phyloP scores from a whole-genome alignment of 2,797 vertebrate genomes.

The Glossophaga mutica region DNA sequence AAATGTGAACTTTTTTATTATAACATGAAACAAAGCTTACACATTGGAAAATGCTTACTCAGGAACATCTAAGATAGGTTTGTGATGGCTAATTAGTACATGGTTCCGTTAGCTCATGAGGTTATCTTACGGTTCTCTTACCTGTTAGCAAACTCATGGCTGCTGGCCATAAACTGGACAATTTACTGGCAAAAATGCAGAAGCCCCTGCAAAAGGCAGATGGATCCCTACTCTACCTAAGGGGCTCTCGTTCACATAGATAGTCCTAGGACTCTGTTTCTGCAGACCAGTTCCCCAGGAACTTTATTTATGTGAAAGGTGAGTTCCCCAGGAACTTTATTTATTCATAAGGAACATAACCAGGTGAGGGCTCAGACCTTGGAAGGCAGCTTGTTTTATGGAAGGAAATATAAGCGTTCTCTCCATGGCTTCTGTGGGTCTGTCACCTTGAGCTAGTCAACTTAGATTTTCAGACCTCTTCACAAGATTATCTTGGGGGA shows the following conservation, averaged over 20 bases:
- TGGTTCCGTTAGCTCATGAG: not conserved
- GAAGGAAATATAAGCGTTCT: not conserved
- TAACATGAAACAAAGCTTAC: not conserved
- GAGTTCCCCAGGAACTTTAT: not conserved
- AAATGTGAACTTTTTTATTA: slow-evolving; percentile 38
- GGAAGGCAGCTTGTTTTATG: not conserved
- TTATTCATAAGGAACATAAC: not conserved
- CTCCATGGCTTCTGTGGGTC: not conserved
- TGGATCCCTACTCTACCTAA: not conserved
- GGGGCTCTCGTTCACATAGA: not conserved
- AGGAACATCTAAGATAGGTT: not conserved
- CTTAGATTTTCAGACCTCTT: slow-evolving; percentile 2
- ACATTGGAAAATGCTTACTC: not conserved
- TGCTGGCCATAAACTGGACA: not conserved
- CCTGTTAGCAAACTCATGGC: not conserved
- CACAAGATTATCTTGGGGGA: not conserved
- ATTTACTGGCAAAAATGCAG: not conserved
- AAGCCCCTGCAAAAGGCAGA: not conserved
- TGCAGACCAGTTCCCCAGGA: not conserved
- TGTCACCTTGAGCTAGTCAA: not conserved
- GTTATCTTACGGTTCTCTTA: not conserved
- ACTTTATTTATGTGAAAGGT: not conserved
- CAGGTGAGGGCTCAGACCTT: not conserved
- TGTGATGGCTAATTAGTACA: not conserved
- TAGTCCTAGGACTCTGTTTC: not conserved